Percentiles rank a stretch among this genome's conserved stretches.
phyloP scores from a whole-genome alignment of 2,113 vertebrate genomes.

The Melanotaenia duboulayi region DNA sequence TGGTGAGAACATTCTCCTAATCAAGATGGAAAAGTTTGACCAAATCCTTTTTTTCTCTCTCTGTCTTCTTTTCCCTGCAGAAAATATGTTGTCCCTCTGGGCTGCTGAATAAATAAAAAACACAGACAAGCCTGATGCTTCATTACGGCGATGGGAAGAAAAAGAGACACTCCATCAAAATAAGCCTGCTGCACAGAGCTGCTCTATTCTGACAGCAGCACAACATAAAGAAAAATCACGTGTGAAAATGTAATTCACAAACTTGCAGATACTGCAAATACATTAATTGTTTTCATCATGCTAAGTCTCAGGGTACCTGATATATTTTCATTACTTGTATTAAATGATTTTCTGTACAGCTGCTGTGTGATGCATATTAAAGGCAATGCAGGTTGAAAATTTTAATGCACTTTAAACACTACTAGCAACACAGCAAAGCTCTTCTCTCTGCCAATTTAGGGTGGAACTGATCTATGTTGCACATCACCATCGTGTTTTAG shows the following conservation, averaged over 20 bases:
- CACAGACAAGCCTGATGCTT: slow-evolving; percentile 42
- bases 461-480: neutral
- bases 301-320: neutral
- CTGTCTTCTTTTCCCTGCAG: slow-evolving; percentile 41
- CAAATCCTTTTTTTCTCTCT: slow-evolving; percentile 5
- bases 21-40: slow-evolving; percentile 56
- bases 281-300: slow-evolving; percentile 13
- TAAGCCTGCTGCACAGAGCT: slow-evolving; percentile 19
- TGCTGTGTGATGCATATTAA: neutral
- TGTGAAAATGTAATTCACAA: slow-evolving; percentile 11
- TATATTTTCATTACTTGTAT: neutral
- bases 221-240: slow-evolving; percentile 27
- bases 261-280: slow-evolving; percentile 29
- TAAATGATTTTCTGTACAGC: neutral
- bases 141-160: slow-evolving; percentile 41
- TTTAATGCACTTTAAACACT: neutral
- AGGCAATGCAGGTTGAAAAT: neutral
- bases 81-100: slow-evolving; percentile 56
- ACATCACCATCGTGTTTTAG: neutral
- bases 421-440: neutral
- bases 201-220: slow-evolving; percentile 37
- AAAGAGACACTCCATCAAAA: slow-evolving; percentile 52
- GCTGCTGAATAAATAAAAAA: slow-evolving; percentile 55
- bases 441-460: neutral
- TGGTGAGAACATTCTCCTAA: slow-evolving; percentile 38